These are phyloP conservation scores for Cyprinella venusta DNA, from an alignment of 2,797 vertebrate genomes.

Conservation along the genomic window DNA sequence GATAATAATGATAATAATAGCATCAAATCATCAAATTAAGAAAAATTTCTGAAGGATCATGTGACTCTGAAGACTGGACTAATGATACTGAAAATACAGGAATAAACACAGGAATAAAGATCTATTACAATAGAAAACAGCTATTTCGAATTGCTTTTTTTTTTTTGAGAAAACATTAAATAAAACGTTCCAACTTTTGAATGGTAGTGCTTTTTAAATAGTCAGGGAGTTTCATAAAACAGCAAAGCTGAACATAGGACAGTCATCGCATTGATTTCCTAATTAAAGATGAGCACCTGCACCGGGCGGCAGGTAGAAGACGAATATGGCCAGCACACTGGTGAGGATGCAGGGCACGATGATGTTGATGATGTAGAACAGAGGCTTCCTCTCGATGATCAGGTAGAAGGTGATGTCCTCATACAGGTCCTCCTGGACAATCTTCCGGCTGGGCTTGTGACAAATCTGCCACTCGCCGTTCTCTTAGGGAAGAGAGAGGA, in stretches of 20 bases:
- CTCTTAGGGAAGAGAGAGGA: constrained; percentile 71
- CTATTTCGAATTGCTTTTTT: background rate
- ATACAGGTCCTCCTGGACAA: constrained; percentile 75
- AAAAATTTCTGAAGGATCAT: background rate
- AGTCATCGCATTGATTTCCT: background rate
- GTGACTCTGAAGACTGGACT: background rate
- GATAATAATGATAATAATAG: background rate
- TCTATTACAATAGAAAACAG: no score
- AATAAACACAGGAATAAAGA: background rate
- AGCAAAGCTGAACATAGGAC: background rate
- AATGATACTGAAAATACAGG: background rate
- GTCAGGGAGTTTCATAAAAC: background rate
- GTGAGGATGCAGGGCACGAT: constrained; percentile 91
- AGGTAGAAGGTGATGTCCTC: constrained; percentile 91
- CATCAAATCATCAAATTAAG: background rate
- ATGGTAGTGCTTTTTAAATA: background rate
- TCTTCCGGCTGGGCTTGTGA: constrained; percentile 84
- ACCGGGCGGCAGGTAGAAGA: constrained; percentile 92
- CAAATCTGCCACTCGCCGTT: constrained; percentile 91
- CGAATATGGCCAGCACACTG: constrained; percentile 89
- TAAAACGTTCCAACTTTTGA: background rate
- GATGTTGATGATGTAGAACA: constrained; percentile 92
- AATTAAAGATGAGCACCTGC: constrained; percentile 77
- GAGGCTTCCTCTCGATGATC: constrained; percentile 89
- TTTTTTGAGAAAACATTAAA: no score